A percentile compares a stretch with the other conserved stretches of the same genome.
phyloP scores from a whole-genome alignment of 1,140 invertebrate species.

The Rhopalosiphum padi region DNA sequence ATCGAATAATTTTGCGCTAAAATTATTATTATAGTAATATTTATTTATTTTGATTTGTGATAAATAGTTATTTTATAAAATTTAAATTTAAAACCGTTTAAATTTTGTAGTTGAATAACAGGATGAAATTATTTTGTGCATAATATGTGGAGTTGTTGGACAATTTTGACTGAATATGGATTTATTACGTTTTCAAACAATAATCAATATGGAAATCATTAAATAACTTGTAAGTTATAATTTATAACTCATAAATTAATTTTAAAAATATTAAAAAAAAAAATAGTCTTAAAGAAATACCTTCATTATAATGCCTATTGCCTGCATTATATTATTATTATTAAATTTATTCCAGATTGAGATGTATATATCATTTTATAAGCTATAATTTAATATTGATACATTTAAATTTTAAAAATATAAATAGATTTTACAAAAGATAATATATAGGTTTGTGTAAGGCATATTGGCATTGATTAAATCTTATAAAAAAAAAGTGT shows the following conservation, averaged over 20 bases:
- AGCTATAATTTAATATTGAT: background rate
- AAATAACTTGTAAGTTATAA: too few species aligned
- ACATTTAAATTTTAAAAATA: background rate
- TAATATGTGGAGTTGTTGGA: background rate
- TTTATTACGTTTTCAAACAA: background rate
- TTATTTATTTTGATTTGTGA: background rate
- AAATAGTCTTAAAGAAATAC: background rate
- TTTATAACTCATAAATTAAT: too few species aligned
- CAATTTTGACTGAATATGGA: background rate
- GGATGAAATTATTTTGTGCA: background rate
- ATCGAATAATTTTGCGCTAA: background rate
- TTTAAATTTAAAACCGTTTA: background rate
- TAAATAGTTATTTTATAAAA: background rate
- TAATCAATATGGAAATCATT: background rate
- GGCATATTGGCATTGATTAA: background rate
- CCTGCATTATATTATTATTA: background rate
- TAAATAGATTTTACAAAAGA: background rate
- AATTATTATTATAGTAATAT: background rate
- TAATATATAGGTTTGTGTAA: background rate
- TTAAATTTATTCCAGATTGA: background rate
- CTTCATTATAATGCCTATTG: background rate
- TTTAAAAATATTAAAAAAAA: background rate
- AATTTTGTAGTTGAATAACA: background rate
- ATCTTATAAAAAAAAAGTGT: background rate
- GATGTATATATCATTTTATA: background rate